Evolutionary conservation across 2,888 invertebrate species (phyloP), one percentile per base, ranked within the genome.

Genomic region (Tuberolachnus salignus): DNA sequence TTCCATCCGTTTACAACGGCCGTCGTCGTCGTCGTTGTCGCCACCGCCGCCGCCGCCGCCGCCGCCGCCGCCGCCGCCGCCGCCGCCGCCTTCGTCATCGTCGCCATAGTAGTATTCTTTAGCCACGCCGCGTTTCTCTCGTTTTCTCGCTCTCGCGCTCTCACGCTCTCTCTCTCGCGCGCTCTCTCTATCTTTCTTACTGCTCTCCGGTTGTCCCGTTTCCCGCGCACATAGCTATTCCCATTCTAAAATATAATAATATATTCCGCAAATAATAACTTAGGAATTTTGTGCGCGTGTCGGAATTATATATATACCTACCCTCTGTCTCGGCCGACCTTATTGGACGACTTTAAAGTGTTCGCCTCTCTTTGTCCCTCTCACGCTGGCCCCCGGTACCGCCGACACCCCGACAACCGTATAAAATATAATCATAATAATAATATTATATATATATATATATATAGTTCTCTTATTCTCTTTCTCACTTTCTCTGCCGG

Each of bases 191-290:
- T n/a, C n/a, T n/a, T n/a, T n/a, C n/a, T n/a, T n/a, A n/a, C 34
- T 6, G 34, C 34, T 34, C 34, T 34, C 34, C 34, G 34, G 3
- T 3, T 34, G n/a, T 34, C 6, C 34, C 34, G 34, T 66, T 59
- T 66, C 66, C 16, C 46, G n/a, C 34, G 46, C 55, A 16, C 66
- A 19, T 64, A 34, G 34, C 34, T 80, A 80, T 21, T 49, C 21
- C 34, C 49, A 44, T 63, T 63, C 71, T 63, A 70, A 63, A 70
- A 53, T 71, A 69, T 80, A 64, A 49, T 49, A 19, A 57, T 70
- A 64, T 72, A 80, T 80, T 71, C 80, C 42, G 21, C 64, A 57
- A 80, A 80, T 72, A 72, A 72, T 72, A 71, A 80, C 72, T 73
- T 66, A 57, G 72, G 57, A 80, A 71, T 72, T 66, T 73, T 49